Evolutionary conservation across 2,888 invertebrate genomes (phyloP).

Genomic region (Ennomos fuscantarius): DNA sequence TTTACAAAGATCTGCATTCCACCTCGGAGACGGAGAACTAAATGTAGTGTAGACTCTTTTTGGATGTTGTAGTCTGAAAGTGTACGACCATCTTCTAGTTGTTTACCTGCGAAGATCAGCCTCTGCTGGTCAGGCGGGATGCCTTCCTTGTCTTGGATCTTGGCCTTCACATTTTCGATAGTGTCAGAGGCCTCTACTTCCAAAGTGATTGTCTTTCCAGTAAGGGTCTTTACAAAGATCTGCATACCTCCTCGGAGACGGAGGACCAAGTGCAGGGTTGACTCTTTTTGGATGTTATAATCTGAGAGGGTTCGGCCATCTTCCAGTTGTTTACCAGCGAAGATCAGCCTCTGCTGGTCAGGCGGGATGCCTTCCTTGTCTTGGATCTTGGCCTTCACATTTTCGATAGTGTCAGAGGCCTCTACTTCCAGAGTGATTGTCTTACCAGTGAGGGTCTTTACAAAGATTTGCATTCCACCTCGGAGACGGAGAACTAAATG

Average conservation of each 20-base stretch:
- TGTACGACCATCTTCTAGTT: constrained; percentile 58
- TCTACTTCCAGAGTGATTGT: constrained; percentile 67
- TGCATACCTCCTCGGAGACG: constrained; percentile 68
- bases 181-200: constrained; percentile 59
- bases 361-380: constrained; percentile 70
- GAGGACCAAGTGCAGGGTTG: constrained; percentile 60
- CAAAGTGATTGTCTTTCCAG: constrained; percentile 58
- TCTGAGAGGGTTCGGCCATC: constrained; percentile 67
- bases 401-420: constrained; percentile 65
- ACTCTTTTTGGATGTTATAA: constrained; percentile 69
- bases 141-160: constrained; percentile 61
- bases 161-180: constrained; percentile 61
- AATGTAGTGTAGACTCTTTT: constrained; percentile 57
- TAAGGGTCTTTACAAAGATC: constrained; percentile 58
- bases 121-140: constrained; percentile 62
- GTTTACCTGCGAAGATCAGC: constrained; percentile 59
- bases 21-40: constrained; percentile 56
- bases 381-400: constrained; percentile 70
- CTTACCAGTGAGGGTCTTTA: constrained; percentile 65
- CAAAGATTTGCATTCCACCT: constrained; percentile 71
- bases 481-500: constrained; percentile 68
- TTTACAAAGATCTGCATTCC: constrained; percentile 62
- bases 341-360: constrained; percentile 66
- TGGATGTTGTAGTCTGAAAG: constrained; percentile 60
- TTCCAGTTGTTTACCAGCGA: constrained; percentile 66